phyloP scores from a whole-genome alignment of 2,113 vertebrate genomes.

The Cyanoderma ruficeps region DNA sequence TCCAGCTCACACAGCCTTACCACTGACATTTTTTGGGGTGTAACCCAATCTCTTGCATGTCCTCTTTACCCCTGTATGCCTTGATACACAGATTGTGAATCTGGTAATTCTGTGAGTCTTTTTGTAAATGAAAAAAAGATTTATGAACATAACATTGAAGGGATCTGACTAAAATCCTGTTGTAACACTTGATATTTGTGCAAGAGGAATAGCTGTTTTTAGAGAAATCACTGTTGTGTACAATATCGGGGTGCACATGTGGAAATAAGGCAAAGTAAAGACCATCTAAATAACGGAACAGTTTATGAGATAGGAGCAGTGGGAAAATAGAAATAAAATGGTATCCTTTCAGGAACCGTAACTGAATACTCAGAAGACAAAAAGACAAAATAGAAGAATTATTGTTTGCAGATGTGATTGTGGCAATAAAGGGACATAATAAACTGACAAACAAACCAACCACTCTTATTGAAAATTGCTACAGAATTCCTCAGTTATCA shows the following conservation, averaged over 20 bases:
- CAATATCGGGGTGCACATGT: not conserved
- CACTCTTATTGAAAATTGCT: not conserved
- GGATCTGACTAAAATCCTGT: not conserved
- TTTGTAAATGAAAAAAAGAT: not conserved
- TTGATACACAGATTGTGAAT: not conserved
- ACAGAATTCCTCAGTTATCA: slow-evolving; percentile 13
- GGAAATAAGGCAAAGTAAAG: not conserved
- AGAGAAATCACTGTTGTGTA: not conserved
- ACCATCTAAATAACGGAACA: not conserved
- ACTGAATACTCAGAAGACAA: not conserved
- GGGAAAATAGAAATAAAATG: slow-evolving; percentile 44
- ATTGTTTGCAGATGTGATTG: slow-evolving; percentile 60
- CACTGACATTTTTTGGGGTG: not conserved
- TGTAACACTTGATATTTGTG: not conserved
- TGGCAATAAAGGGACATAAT: slow-evolving; percentile 7
- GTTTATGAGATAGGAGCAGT: slow-evolving; percentile 6
- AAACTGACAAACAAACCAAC: slow-evolving; percentile 20
- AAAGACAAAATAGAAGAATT: slow-evolving; percentile 42
- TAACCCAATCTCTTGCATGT: not conserved
- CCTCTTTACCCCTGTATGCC: not conserved
- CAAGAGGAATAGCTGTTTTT: not conserved
- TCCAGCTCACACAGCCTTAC: not conserved
- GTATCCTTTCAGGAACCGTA: slow-evolving; percentile 25
- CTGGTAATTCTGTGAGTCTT: not conserved
- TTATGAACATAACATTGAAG: not conserved